phyloP scores from a whole-genome alignment of 1,140 invertebrate genomes.

The Bombus ignitus region DNA sequence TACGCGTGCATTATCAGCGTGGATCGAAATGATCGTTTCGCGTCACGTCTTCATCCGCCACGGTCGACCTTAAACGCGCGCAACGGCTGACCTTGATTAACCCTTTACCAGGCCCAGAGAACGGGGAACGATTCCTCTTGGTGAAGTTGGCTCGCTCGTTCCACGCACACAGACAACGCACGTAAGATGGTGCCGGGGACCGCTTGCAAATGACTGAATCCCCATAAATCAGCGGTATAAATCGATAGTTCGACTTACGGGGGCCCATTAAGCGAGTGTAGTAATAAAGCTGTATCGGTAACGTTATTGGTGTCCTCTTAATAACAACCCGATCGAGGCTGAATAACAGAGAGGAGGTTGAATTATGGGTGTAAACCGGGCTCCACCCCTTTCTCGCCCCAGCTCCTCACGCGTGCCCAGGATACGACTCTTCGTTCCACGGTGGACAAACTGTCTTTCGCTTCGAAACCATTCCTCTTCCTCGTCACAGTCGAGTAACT shows the following conservation, averaged over 20 bases:
- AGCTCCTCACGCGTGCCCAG: constrained; percentile 30
- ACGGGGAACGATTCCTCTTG: constrained; percentile 50
- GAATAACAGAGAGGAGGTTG: constrained; percentile 73
- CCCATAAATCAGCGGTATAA: constrained; percentile 73
- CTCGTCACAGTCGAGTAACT: neutral
- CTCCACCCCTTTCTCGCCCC: constrained; percentile 51
- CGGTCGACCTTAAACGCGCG: constrained; percentile 48
- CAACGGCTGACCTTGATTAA: constrained; percentile 63
- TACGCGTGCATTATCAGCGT: constrained; percentile 47
- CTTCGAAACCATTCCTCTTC: neutral
- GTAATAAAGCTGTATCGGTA: constrained; percentile 77
- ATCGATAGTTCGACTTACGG: constrained; percentile 72
- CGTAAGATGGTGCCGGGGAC: neutral
- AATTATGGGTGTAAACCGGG: constrained; percentile 68
- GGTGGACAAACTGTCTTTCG: constrained; percentile 17
- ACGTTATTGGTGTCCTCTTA: constrained; percentile 78
- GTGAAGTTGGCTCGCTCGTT: constrained; percentile 17
- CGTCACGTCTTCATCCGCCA: constrained; percentile 57
- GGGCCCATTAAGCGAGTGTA: constrained; percentile 67
- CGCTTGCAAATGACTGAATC: constrained; percentile 68
- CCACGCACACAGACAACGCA: neutral
- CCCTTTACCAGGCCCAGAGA: constrained; percentile 21
- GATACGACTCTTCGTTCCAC: neutral
- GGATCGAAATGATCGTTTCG: constrained; percentile 56
- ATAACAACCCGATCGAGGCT: constrained; percentile 71